These are phyloP conservation scores for Halcyon malimbica DNA, from an alignment of 2,113 vertebrate genomes.

Conservation along the genomic window DNA sequence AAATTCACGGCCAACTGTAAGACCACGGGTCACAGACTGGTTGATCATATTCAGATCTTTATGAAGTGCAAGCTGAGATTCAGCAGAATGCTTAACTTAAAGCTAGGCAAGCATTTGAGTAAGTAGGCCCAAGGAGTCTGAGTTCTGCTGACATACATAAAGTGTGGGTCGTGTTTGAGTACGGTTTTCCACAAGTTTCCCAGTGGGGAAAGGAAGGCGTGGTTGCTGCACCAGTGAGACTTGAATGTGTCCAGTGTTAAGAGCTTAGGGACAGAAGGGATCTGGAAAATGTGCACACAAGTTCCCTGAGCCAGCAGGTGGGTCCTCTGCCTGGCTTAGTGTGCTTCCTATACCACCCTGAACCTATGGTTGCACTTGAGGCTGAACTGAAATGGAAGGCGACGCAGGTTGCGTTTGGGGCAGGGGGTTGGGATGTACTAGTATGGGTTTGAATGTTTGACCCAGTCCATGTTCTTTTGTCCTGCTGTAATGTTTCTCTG, in stretches of 20 bases:
- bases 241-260: neutral
- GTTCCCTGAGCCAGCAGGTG: neutral
- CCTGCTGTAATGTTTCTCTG: neutral
- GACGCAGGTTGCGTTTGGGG: neutral
- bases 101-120: neutral
- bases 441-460: neutral
- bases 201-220: neutral
- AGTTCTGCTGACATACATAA: neutral
- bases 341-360: neutral
- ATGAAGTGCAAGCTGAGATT: neutral
- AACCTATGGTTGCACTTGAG: neutral
- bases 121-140: neutral
- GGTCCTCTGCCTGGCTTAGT: neutral
- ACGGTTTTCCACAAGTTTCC: neutral
- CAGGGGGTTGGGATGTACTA: neutral
- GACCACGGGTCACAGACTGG: neutral
- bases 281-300: neutral
- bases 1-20: neutral
- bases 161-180: neutral
- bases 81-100: neutral
- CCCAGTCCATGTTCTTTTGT: neutral
- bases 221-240: neutral
- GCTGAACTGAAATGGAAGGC: neutral
- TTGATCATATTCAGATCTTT: neutral
- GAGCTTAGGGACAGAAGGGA: neutral